These are phyloP conservation scores for Catharus fuscescens DNA, from an alignment of 2,113 vertebrate species.

Conservation along the genomic window DNA sequence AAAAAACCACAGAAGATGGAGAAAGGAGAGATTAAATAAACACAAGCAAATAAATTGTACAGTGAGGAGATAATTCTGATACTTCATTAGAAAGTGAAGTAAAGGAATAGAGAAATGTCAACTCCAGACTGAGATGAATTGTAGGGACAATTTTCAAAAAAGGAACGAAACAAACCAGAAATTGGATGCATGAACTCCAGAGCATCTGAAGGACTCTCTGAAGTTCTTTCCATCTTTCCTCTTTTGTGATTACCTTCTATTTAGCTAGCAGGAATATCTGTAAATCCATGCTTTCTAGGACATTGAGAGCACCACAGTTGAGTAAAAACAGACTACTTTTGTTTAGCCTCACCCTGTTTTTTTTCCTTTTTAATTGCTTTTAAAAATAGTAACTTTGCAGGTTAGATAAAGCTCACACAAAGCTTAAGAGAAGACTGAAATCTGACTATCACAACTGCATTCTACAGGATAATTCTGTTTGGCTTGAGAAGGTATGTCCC, in stretches of 20 bases:
- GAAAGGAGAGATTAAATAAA: not conserved
- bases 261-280: not conserved
- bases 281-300: not conserved
- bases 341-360: fast-evolving
- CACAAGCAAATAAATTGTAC: not conserved
- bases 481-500: not conserved
- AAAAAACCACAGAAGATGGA: not conserved
- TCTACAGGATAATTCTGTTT: not conserved
- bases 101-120: not conserved
- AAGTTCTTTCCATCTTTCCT: not conserved
- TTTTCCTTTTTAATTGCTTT: not conserved
- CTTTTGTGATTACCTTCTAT: not conserved
- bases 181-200: not conserved
- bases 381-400: not conserved
- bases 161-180: not conserved
- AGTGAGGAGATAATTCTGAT: not conserved
- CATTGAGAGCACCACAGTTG: not conserved
- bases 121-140: not conserved
- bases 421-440: not conserved
- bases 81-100: not conserved
- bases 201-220: not conserved
- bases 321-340: not conserved
- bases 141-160: not conserved
- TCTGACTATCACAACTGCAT: not conserved
- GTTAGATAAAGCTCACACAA: not conserved